Conservation (phyloP, 2,113 vertebrate genomes). For the Marmota flaviventris region DNA sequence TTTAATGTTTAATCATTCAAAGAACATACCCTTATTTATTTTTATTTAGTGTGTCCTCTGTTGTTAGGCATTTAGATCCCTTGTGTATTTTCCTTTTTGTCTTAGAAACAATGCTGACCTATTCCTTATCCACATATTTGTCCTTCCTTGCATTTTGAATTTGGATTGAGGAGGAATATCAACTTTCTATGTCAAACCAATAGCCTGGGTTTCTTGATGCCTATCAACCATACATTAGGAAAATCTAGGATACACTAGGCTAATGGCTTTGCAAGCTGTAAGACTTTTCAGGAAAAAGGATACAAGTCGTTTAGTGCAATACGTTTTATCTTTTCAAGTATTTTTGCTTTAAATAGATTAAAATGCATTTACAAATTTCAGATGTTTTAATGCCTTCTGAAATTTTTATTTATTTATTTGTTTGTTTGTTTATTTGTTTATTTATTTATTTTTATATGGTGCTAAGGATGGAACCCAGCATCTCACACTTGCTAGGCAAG, state of each 20-base stretch:
- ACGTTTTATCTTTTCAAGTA: conserved; percentile 43
- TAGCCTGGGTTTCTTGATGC: background rate
- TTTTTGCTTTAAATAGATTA: conserved; percentile 38
- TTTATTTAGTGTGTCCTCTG: background rate
- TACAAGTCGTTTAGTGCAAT: background rate
- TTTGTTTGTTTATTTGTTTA: no score
- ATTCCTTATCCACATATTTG: background rate
- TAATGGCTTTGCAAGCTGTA: conserved; percentile 10
- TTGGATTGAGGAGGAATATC: background rate
- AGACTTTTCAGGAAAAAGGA: background rate
- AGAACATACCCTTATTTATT: background rate
- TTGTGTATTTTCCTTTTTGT: background rate
- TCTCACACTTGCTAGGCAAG: no score
- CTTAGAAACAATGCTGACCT: background rate
- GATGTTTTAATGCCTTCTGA: background rate
- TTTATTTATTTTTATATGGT: no score
- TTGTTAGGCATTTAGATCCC: background rate
- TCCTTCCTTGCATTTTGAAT: background rate
- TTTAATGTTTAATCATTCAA: background rate
- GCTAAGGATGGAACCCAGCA: no score
- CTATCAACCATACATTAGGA: background rate
- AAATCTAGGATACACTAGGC: background rate
- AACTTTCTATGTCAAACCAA: background rate
- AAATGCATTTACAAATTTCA: conserved; percentile 13
- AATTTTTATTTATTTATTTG: background rate